Percentiles rank a stretch among this genome's conserved stretches.
These are phyloP conservation scores for Branchipolynoe longqiensis DNA, from an alignment of 2,888 invertebrate genomes.

Conservation along the genomic window DNA sequence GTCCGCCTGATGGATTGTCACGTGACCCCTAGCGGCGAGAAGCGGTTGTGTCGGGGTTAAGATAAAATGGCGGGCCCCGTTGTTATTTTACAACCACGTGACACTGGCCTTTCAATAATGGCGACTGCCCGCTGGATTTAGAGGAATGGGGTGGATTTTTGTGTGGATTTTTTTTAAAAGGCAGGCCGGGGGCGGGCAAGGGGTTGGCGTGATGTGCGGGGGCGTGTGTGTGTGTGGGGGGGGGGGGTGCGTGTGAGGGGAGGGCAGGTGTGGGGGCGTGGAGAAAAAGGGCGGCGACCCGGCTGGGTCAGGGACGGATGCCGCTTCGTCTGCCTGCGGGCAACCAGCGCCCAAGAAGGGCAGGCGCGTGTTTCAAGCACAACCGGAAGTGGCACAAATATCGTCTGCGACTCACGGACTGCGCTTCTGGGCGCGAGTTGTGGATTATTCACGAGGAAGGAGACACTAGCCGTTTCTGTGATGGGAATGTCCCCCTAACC, in stretches of 20 bases:
- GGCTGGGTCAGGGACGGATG: background rate
- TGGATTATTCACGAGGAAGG: background rate
- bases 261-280: no score
- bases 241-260: no score
- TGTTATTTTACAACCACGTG: conserved; percentile 29
- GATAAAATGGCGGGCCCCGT: conserved; percentile 1
- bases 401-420: conserved; percentile 21
- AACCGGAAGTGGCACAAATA: no score
- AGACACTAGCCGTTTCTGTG: no score
- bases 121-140: conserved; percentile 7
- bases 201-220: no score
- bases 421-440: background rate
- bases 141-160: no score
- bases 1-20: conserved; percentile 16
- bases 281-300: no score
- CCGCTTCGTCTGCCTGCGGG: conserved; percentile 3
- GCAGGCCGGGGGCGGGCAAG: no score
- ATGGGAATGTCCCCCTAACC: background rate
- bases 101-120: conserved; percentile 50
- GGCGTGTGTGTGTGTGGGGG: no score
- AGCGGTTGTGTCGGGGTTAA: conserved; percentile 27
- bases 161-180: no score
- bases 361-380: no score
- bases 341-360: background rate
- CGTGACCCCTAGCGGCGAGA: conserved; percentile 6